Conservation (phyloP, 1,140 invertebrate species). For the Laupala kohalensis region DNA sequence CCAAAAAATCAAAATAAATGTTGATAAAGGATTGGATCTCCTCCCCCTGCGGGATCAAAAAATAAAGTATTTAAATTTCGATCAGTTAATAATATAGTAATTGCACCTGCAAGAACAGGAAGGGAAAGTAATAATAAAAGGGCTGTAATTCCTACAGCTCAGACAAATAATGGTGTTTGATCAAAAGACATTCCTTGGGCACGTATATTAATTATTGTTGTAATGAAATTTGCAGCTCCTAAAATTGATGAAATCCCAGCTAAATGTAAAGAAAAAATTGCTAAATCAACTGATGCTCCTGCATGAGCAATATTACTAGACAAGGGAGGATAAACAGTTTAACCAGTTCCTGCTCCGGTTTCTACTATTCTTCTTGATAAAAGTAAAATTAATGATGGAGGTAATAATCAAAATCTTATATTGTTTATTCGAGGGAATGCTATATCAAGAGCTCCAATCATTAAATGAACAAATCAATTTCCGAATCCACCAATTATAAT, state of each 20-base stretch:
- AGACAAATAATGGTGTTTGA: constrained; percentile 35
- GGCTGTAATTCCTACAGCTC: constrained; percentile 52
- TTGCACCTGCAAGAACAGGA: constrained; percentile 55
- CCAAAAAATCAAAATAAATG: constrained; percentile 71
- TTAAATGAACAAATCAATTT: constrained; percentile 61
- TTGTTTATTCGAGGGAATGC: no score
- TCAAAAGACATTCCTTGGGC: background rate
- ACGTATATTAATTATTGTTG: constrained; percentile 9
- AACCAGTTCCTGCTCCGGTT: no score
- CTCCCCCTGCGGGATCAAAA: constrained; percentile 50
- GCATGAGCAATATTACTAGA: no score
- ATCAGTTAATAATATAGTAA: constrained; percentile 57
- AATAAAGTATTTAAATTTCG: constrained; percentile 56
- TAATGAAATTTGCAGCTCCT: constrained; percentile 48
- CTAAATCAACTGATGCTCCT: no score
- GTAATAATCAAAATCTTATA: no score
- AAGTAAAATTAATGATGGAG: no score
- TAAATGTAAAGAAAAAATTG: no score
- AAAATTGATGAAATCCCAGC: no score
- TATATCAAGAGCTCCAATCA: constrained; percentile 57
- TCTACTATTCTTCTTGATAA: no score
- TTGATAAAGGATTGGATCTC: constrained; percentile 57
- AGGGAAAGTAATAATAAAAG: constrained; percentile 48
- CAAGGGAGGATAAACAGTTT: no score
- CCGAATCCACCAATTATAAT: no score